These are phyloP conservation scores for Percopsis transmontana DNA, from an alignment of 2,113 vertebrate genomes.

Conservation along the genomic window DNA sequence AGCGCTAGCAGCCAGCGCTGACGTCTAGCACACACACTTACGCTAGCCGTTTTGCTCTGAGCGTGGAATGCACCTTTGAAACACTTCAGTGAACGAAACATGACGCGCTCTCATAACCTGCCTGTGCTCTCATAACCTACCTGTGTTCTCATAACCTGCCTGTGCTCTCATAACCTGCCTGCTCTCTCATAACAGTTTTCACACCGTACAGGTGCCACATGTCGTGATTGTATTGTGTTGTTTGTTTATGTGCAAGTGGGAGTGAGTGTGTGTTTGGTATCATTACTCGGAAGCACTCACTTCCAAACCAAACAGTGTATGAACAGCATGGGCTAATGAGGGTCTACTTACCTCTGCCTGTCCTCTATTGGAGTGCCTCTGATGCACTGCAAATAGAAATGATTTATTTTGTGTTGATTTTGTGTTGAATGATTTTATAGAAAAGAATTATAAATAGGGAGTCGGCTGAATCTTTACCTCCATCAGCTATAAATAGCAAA, in stretches of 20 bases:
- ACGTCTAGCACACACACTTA: not conserved
- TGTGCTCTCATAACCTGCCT: too few species aligned
- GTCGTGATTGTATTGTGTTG: not conserved
- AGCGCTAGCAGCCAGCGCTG: not conserved
- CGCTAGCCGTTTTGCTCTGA: not conserved
- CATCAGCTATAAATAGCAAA: too few species aligned
- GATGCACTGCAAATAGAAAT: too few species aligned
- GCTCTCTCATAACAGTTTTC: conserved; percentile 34
- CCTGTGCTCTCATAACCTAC: conserved; percentile 14
- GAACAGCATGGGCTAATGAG: too few species aligned
- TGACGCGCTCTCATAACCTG: conserved; percentile 19
- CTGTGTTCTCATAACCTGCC: conserved; percentile 25
- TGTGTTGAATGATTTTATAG: too few species aligned
- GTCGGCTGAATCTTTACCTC: too few species aligned
- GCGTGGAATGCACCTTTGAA: conserved; percentile 12
- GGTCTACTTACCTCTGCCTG: too few species aligned
- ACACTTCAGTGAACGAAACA: not conserved
- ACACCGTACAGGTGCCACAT: not conserved
- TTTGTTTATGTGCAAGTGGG: not conserved
- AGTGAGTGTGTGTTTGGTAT: not conserved
- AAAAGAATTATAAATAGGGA: too few species aligned
- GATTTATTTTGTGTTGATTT: too few species aligned
- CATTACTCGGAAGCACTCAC: too few species aligned
- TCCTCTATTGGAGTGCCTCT: too few species aligned
- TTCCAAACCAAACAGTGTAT: too few species aligned